A percentile compares a stretch with the other conserved stretches of the same genome.
Evolutionary conservation across 2,888 invertebrate genomes (phyloP).

Genomic region (Microctonus aethiopoides): DNA sequence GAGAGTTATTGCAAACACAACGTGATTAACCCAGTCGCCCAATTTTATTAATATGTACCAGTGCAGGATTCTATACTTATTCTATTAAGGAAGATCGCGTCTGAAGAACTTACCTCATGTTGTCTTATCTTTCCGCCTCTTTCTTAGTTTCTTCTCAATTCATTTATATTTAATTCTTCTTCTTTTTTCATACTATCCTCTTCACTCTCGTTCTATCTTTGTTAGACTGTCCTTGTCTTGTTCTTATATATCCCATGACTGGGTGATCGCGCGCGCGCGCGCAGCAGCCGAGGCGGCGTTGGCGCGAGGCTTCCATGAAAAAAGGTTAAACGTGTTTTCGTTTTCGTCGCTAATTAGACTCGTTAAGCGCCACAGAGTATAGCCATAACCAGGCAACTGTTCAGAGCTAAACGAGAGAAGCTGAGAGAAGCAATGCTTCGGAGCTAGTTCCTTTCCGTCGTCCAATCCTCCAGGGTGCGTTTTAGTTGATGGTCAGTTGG

Average conservation of each 20-base stretch:
- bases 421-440: conserved; percentile 39
- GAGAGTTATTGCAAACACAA: too few relatives aligned
- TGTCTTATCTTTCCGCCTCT: not conserved
- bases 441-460: conserved; percentile 63
- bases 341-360: conserved; percentile 69
- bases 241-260: not conserved
- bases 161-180: not conserved
- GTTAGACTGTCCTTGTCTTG: not conserved
- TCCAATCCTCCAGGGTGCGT: conserved; percentile 64
- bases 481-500: conserved; percentile 46
- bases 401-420: conserved; percentile 35
- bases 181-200: not conserved
- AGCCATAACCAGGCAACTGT: conserved; percentile 64
- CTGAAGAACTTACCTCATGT: not conserved
- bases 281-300: conserved; percentile 8
- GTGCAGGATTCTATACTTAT: conserved; percentile 5
- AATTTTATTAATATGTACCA: conserved; percentile 44
- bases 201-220: conserved; percentile 1
- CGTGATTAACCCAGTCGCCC: conserved; percentile 59
- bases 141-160: not conserved
- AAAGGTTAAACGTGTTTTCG: conserved; percentile 67
- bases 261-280: not conserved
- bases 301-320: conserved; percentile 44
- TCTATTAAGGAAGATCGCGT: not conserved
- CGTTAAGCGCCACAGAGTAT: conserved; percentile 64